phyloP scores from a whole-genome alignment of 2,797 vertebrate species.

The Hippoglossus hippoglossus region DNA sequence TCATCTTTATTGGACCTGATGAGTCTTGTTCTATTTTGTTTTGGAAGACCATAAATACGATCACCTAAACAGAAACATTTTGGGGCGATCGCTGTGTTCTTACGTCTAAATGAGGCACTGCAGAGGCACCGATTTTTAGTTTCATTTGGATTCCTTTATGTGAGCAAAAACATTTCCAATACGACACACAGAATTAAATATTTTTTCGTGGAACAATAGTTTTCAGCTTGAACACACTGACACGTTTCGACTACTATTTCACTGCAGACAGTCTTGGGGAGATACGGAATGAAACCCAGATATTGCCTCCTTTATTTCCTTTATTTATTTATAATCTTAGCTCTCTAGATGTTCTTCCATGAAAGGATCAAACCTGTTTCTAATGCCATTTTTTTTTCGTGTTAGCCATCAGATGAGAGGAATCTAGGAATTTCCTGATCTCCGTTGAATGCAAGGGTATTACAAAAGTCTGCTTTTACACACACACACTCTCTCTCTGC shows the following conservation, averaged over 20 bases:
- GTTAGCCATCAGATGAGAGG: slow-evolving; percentile 13
- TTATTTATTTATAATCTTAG: slow-evolving; percentile 35
- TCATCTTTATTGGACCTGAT: slow-evolving; percentile 20
- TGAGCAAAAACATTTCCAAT: slow-evolving; percentile 7
- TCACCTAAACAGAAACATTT: slow-evolving; percentile 16
- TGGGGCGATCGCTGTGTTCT: neutral
- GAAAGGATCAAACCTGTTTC: slow-evolving; percentile 41
- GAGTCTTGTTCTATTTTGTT: slow-evolving; percentile 5
- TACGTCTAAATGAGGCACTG: neutral
- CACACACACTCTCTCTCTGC: neutral
- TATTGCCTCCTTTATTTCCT: slow-evolving; percentile 23
- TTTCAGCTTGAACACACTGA: slow-evolving; percentile 9
- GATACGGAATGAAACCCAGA: slow-evolving; percentile 26
- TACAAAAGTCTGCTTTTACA: slow-evolving; percentile 4
- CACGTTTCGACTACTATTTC: slow-evolving; percentile 20
- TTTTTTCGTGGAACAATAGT: slow-evolving; percentile 6
- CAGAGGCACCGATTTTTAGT: neutral
- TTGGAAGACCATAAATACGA: slow-evolving; percentile 12
- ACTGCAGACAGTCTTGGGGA: slow-evolving; percentile 10
- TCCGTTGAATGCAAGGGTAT: slow-evolving; percentile 10
- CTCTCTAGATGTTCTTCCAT: slow-evolving; percentile 30
- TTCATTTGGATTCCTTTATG: slow-evolving; percentile 7
- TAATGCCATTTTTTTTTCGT: slow-evolving; percentile 38
- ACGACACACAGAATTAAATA: slow-evolving; percentile 9
- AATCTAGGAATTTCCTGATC: slow-evolving; percentile 27